Conservation (phyloP, 2,797 vertebrate species). For the Vespertilio murinus region DNA sequence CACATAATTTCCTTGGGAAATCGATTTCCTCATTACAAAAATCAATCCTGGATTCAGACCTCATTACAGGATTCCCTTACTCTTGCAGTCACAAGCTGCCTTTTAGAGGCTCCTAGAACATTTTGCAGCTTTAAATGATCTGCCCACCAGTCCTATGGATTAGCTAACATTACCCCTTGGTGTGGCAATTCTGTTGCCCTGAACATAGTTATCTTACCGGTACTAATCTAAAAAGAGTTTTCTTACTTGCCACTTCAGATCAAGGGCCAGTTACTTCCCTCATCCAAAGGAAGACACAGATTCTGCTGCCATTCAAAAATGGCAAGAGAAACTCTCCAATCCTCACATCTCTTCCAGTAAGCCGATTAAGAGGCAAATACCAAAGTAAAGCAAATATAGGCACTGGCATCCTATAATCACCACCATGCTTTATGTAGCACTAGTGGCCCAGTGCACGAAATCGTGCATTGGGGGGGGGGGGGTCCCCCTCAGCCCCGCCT, state of each 20-base stretch:
- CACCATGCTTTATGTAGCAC: neutral
- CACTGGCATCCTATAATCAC: neutral
- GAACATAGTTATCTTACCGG: neutral
- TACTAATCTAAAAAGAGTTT: slow-evolving; percentile 45
- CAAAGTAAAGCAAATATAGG: neutral
- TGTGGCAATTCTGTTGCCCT: neutral
- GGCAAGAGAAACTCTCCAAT: neutral
- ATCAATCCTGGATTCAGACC: slow-evolving; percentile 58
- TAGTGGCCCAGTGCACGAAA: too few relatives aligned
- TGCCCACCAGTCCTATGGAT: slow-evolving; percentile 3
- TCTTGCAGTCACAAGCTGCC: slow-evolving; percentile 44
- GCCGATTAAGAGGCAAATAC: neutral
- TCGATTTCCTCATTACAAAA: slow-evolving; percentile 69
- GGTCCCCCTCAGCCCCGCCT: too few relatives aligned
- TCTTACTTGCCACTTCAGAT: slow-evolving; percentile 31
- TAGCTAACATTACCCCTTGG: neutral
- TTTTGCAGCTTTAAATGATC: neutral
- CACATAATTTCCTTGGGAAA: slow-evolving; percentile 44
- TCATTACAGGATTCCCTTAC: slow-evolving; percentile 41
- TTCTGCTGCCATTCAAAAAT: neutral
- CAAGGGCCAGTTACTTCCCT: neutral
- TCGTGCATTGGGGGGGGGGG: too few relatives aligned
- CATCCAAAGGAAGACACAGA: neutral
- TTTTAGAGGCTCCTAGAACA: slow-evolving; percentile 28
- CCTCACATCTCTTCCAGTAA: neutral